Conservation (phyloP, 2,113 vertebrate genomes). For the Nannobrachium achirus region DNA sequence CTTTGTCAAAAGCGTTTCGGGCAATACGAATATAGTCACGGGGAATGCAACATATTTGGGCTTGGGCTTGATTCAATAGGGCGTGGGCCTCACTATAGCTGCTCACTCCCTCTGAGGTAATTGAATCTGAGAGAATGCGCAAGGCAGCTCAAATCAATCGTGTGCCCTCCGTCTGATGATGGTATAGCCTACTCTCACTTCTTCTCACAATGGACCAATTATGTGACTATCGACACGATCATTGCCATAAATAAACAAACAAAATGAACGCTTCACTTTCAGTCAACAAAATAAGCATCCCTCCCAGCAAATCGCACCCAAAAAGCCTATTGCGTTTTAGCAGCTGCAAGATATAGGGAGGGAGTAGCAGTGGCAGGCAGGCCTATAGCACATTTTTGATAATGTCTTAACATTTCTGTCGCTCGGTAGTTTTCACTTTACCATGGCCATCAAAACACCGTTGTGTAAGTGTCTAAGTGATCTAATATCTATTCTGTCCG, state of each 20-base stretch:
- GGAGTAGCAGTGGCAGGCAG: slow-evolving; percentile 22
- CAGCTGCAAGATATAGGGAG: slow-evolving; percentile 2
- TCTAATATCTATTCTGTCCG: not conserved
- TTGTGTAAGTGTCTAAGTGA: not conserved
- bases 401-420: slow-evolving; percentile 23
- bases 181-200: not conserved
- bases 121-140: slow-evolving; percentile 67
- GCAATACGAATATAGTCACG: slow-evolving; percentile 13
- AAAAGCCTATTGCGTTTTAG: not conserved
- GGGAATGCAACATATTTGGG: slow-evolving; percentile 51
- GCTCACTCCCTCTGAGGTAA: slow-evolving; percentile 34
- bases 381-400: slow-evolving; percentile 46
- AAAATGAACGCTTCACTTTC: not conserved
- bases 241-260: not conserved
- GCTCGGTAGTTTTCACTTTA: slow-evolving; percentile 14
- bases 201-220: too few species aligned
- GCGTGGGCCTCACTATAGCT: slow-evolving; percentile 83
- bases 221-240: not conserved
- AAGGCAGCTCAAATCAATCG: slow-evolving; percentile 51
- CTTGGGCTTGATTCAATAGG: slow-evolving; percentile 70
- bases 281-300: slow-evolving; percentile 20
- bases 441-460: slow-evolving; percentile 9
- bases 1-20: slow-evolving; percentile 22
- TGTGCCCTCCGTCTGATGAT: slow-evolving; percentile 3
- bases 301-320: slow-evolving; percentile 25